Evolutionary conservation across 2,113 vertebrate species (phyloP).

Genomic region (Dasyornis broadbenti): DNA sequence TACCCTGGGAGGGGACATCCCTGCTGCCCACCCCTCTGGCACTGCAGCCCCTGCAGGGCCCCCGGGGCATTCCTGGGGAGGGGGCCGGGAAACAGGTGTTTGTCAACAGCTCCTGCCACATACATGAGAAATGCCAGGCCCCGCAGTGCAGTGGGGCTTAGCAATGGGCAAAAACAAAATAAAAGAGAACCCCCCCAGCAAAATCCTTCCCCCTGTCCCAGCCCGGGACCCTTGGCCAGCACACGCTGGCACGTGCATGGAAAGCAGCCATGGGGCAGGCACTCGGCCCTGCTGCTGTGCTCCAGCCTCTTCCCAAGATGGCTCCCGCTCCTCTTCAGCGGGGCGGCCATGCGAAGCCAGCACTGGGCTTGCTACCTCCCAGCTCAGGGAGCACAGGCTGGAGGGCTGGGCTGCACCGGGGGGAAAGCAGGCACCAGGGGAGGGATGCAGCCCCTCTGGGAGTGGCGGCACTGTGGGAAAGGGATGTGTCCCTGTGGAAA

Average conservation of each 20-base stretch:
- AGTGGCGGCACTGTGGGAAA: rapidly evolving
- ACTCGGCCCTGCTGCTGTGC: rapidly evolving
- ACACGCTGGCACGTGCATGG: background rate
- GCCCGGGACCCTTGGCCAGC: background rate
- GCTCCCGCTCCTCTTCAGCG: background rate
- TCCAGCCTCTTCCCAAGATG: constrained; percentile 46
- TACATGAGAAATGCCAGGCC: background rate
- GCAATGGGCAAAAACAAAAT: constrained; percentile 11
- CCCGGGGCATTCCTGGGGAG: constrained; percentile 19
- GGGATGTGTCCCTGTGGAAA: rapidly evolving
- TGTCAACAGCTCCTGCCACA: constrained; percentile 35
- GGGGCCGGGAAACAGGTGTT: constrained; percentile 58
- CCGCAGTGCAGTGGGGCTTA: background rate
- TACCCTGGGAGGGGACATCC: background rate
- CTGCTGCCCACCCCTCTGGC: background rate
- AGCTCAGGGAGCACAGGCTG: background rate
- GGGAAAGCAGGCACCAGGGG: rapidly evolving
- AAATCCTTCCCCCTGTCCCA: background rate
- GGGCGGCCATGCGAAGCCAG: background rate
- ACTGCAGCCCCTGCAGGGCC: background rate
- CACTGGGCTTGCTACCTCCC: background rate
- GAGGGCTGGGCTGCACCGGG: rapidly evolving
- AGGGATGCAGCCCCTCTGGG: background rate
- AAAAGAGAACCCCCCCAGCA: background rate
- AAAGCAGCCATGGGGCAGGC: rapidly evolving